Base-by-base conservation (phyloP, 2,888 invertebrate species). In the Merodon equestris region DNA sequence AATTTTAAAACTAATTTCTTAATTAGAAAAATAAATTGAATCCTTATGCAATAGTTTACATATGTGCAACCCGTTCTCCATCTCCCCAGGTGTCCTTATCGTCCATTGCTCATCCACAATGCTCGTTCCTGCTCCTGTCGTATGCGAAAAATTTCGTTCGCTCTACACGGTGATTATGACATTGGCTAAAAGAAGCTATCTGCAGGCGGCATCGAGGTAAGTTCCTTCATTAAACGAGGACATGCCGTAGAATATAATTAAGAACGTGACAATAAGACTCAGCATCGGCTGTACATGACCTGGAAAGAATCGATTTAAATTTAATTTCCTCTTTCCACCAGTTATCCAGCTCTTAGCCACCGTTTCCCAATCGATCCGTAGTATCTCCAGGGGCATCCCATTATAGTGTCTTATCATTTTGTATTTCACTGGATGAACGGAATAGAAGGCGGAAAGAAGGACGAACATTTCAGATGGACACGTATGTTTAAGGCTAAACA, bases 261-360 rank as follows among this genome's bases (percentile, higher is more conserved):
- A 76, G 66, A 72, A 81, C 76, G 81, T 81, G 81, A 81, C 76
- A 73, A 77, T 76, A 76, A 81, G 76, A 81, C 72, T 58, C 54
- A 70, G 76, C 76, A 81, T 81, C 58, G 75, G 75, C 63, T 81
- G 66, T 63, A 71, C 72, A 81, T 81, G 76, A 72, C 76, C 76
- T 76, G 81, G 64, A 81, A 72, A 73, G 68, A 76, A 76, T 81
- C 76, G 71, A 81, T 81, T 81, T 81, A 54, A 81, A 81, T 81
- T 79, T 68, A 79, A 79, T 74, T 70, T 79, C 68, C 68, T 54
- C 17, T 34, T 66, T 53, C 38, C 19, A 7, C 17, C 12, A 34
- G 14, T 13, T 34, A n/a, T 15, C 3, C 9, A 9, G 15, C 12
- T n/a, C 12, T 36, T 13, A 1, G 15, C 38, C 48, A 27, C 7